Conservation (phyloP, 2,797 vertebrate species). For the Lagodon rhomboides region DNA sequence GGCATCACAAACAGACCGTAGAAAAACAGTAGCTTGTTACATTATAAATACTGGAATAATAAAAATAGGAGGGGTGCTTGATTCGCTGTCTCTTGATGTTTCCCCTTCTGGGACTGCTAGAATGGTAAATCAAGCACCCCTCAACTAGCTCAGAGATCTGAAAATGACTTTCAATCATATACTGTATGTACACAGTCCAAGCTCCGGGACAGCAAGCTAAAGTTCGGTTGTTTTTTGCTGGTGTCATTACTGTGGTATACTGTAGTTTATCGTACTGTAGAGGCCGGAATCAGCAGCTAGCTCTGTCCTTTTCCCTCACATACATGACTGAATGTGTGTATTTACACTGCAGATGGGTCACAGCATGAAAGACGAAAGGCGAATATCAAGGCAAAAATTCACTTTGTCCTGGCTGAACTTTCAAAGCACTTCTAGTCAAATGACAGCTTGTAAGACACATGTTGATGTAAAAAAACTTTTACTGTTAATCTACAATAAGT, state of each 20-base stretch:
- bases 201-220: slow-evolving; percentile 70
- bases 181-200: slow-evolving; percentile 67
- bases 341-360: slow-evolving; percentile 7
- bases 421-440: slow-evolving; percentile 31
- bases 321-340: background rate
- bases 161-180: slow-evolving; percentile 57
- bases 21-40: slow-evolving; percentile 72
- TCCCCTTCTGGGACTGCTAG: slow-evolving; percentile 39
- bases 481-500: background rate
- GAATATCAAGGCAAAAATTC: slow-evolving; percentile 49
- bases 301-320: background rate
- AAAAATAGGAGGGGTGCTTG: slow-evolving; percentile 64
- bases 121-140: slow-evolving; percentile 59
- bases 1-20: slow-evolving; percentile 68
- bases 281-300: slow-evolving; percentile 18
- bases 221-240: slow-evolving; percentile 59
- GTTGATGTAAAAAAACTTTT: slow-evolving; percentile 14
- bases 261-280: slow-evolving; percentile 2
- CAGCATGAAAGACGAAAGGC: slow-evolving; percentile 37
- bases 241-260: slow-evolving; percentile 46
- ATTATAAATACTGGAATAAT: slow-evolving; percentile 70
- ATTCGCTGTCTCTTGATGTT: slow-evolving; percentile 35
- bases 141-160: slow-evolving; percentile 25
- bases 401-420: slow-evolving; percentile 20
- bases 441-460: slow-evolving; percentile 40